Percentiles rank a stretch among this genome's conserved stretches.
These are phyloP conservation scores for Hololepta plana DNA, from an alignment of 2,888 invertebrate genomes.

Conservation along the genomic window DNA sequence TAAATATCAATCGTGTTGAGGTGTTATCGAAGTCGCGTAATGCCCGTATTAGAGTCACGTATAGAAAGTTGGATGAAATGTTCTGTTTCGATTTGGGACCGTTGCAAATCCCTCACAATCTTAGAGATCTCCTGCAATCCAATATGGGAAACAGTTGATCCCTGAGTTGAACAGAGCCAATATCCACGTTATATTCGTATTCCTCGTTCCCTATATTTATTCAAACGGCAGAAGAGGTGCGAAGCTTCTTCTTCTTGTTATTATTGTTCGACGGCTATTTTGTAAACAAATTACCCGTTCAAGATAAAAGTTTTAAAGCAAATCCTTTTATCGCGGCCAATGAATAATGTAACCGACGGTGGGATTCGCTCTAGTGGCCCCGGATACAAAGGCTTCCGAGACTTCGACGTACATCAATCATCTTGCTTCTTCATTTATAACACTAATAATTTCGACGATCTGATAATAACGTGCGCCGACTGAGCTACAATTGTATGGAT, in stretches of 20 bases:
- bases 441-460: too few species aligned
- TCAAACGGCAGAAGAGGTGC: constrained; percentile 24
- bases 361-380: too few species aligned
- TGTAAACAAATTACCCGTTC: constrained; percentile 28
- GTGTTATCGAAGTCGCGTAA: constrained; percentile 21
- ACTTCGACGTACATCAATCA: constrained; percentile 10
- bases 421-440: too few species aligned
- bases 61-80: constrained; percentile 27
- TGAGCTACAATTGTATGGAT: too few species aligned
- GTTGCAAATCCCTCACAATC: constrained; percentile 29
- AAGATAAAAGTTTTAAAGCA: constrained; percentile 28
- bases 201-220: constrained; percentile 21
- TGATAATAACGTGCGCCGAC: too few species aligned
- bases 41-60: constrained; percentile 27
- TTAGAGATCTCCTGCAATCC: constrained; percentile 27
- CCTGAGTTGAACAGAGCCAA: constrained; percentile 23
- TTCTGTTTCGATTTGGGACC: constrained; percentile 29
- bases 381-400: constrained; percentile 12
- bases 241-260: constrained; percentile 19
- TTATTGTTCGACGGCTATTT: constrained; percentile 21
- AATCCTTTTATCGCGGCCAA: constrained; percentile 27
- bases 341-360: constrained; percentile 26
- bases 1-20: constrained; percentile 27
- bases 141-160: constrained; percentile 27
- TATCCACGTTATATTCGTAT: constrained; percentile 17